These are phyloP conservation scores for Atherinomorus stipes DNA, from an alignment of 2,113 vertebrate species.

Conservation along the genomic window DNA sequence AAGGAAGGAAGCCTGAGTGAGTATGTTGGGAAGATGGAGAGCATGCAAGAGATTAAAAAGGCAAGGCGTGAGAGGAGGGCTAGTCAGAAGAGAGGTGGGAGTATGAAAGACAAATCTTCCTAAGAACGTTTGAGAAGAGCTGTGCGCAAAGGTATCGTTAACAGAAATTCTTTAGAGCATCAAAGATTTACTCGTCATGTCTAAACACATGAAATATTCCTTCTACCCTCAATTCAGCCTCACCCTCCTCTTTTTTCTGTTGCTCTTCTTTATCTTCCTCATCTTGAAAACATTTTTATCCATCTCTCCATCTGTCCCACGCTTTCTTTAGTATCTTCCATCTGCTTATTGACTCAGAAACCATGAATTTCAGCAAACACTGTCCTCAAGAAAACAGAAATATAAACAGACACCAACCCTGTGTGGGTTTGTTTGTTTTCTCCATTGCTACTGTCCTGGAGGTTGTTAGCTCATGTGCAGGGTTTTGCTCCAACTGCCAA, in stretches of 20 bases:
- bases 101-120: slow-evolving; percentile 82
- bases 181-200: slow-evolving; percentile 72
- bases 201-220: slow-evolving; percentile 63
- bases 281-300: slow-evolving; percentile 37
- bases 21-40: slow-evolving; percentile 64
- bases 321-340: slow-evolving; percentile 2
- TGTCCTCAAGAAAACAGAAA: slow-evolving; percentile 10
- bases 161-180: slow-evolving; percentile 78
- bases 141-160: slow-evolving; percentile 70
- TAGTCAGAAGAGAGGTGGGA: slow-evolving; percentile 77
- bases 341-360: slow-evolving; percentile 26
- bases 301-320: slow-evolving; percentile 1
- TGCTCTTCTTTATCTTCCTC: slow-evolving; percentile 29
- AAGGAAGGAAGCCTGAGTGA: slow-evolving; percentile 70
- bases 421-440: slow-evolving; percentile 48
- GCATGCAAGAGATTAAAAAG: slow-evolving; percentile 73
- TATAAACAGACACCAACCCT: slow-evolving; percentile 14
- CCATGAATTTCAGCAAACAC: slow-evolving; percentile 37
- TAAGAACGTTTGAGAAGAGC: slow-evolving; percentile 75
- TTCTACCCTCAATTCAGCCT: slow-evolving; percentile 14
- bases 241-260: slow-evolving; percentile 1
- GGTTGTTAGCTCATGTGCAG: slow-evolving; percentile 66
- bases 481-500: slow-evolving; percentile 53
- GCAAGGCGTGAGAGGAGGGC: slow-evolving; percentile 73
- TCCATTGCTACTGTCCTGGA: slow-evolving; percentile 50